phyloP scores from a whole-genome alignment of 2,113 vertebrate species.

The Passer montanus region DNA sequence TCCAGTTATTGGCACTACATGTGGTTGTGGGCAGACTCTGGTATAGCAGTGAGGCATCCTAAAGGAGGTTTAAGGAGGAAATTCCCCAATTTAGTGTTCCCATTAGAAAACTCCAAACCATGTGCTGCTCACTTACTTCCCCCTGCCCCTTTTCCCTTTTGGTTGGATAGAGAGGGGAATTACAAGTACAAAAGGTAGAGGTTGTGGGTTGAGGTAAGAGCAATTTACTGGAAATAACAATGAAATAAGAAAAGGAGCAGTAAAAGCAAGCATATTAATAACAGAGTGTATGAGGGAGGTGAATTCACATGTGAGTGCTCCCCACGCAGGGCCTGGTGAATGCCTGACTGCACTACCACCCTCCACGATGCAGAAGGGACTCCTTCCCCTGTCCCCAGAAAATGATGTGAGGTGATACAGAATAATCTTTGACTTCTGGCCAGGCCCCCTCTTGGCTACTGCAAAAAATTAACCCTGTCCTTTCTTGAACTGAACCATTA shows the following conservation, averaged over 20 bases:
- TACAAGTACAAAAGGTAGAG: not conserved
- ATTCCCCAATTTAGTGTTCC: not conserved
- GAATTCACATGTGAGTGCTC: not conserved
- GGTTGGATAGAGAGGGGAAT: not conserved
- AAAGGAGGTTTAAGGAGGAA: not conserved
- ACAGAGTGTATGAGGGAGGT: not conserved
- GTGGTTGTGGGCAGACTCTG: not conserved
- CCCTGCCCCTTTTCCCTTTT: fast-evolving
- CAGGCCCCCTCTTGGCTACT: not conserved
- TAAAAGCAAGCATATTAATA: not conserved
- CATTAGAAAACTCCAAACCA: not conserved
- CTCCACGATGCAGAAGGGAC: fast-evolving
- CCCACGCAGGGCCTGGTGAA: no score
- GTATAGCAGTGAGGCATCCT: not conserved
- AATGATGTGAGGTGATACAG: not conserved
- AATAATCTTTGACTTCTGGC: not conserved
- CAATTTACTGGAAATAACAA: not conserved
- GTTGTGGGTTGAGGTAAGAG: not conserved
- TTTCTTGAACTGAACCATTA: not conserved
- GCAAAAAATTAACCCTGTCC: not conserved
- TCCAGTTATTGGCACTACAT: not conserved
- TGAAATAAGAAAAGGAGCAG: not conserved
- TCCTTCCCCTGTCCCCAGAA: not conserved
- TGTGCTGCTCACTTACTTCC: not conserved
- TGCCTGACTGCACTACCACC: not conserved